Evolutionary conservation across 2,888 invertebrate species (phyloP).

Genomic region (Macrophya annulata): DNA sequence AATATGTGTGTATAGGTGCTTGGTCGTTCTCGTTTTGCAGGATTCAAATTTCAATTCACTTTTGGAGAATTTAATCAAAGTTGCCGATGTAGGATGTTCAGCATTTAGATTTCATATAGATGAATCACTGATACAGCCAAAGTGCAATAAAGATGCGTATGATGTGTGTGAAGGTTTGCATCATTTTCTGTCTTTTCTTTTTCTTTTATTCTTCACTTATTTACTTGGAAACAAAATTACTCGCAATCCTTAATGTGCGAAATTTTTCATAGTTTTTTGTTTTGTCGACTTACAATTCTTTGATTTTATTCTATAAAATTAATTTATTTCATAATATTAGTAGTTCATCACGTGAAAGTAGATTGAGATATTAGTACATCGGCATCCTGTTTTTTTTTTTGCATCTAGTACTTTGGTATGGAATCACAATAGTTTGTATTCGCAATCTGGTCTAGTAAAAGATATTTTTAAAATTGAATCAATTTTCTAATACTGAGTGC

Average conservation of each 20-base stretch:
- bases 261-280: neutral
- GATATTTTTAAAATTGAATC: neutral
- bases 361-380: slow-evolving; percentile 10
- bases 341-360: neutral
- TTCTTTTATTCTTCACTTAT: neutral
- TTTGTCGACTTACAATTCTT: neutral
- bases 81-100: neutral
- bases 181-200: neutral
- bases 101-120: slow-evolving; percentile 6
- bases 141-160: slow-evolving; percentile 35
- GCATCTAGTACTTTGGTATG: neutral
- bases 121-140: slow-evolving; percentile 5
- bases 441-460: neutral
- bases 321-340: neutral
- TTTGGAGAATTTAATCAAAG: neutral
- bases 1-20: neutral
- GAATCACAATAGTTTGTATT: neutral
- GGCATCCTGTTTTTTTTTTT: neutral
- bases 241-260: neutral
- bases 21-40: neutral
- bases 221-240: neutral
- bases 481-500: neutral
- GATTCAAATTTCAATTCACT: neutral
- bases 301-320: neutral
- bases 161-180: neutral